Conservation (phyloP, 2,888 invertebrate species). For the Hedychridium roseum region DNA sequence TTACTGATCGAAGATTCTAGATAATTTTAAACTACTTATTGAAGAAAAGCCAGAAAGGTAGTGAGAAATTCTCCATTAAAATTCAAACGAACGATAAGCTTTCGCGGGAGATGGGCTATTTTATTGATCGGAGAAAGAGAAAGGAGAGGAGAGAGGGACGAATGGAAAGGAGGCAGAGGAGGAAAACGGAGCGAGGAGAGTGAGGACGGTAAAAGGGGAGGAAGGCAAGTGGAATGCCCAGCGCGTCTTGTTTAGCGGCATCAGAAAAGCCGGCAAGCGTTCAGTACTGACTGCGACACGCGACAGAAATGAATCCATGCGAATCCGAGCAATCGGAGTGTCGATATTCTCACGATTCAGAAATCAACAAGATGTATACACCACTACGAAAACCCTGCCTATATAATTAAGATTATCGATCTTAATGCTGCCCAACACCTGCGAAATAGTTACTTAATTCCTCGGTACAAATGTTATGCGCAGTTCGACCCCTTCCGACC, state of each 20-base stretch:
- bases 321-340: constrained; percentile 18
- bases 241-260: constrained; percentile 44
- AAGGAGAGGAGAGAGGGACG: constrained; percentile 33
- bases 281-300: constrained; percentile 36
- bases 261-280: constrained; percentile 37
- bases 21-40: no score
- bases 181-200: constrained; percentile 23
- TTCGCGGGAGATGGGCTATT: constrained; percentile 55
- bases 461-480: no score
- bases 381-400: no score
- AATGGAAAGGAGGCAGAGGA: constrained; percentile 29
- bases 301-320: constrained; percentile 20
- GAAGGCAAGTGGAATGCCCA: constrained; percentile 24
- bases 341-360: no score
- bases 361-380: no score
- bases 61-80: constrained; percentile 25
- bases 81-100: constrained; percentile 51
- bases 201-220: constrained; percentile 7
- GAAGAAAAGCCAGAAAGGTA: no score
- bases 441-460: no score
- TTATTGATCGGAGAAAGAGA: constrained; percentile 61
- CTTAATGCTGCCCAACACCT: no score
- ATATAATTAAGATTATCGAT: no score
- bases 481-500: no score
- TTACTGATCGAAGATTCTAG: no score